Evolutionary conservation across 92 coral and sea anemone species (phyloP).

Genomic region (Micromussa lordhowensis): DNA sequence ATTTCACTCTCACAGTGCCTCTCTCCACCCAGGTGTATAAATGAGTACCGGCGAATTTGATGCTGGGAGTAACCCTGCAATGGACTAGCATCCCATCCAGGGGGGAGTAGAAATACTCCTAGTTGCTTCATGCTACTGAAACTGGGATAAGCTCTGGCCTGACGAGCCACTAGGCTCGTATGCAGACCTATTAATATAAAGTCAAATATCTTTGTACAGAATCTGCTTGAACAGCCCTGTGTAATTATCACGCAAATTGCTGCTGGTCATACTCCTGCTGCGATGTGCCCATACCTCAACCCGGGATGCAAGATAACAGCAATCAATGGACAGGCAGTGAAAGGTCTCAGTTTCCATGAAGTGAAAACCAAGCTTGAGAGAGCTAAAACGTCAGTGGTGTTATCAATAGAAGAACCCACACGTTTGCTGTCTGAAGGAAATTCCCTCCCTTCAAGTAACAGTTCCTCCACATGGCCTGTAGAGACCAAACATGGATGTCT

Average conservation of each 20-base stretch:
- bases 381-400: not conserved
- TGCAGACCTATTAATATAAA: too few species aligned
- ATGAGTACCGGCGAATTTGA: too few species aligned
- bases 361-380: not conserved
- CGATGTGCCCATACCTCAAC: not conserved
- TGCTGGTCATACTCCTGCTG: not conserved
- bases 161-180: too few species aligned
- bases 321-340: not conserved
- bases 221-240: constrained; percentile 2
- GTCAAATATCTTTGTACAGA: not conserved
- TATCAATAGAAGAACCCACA: not conserved
- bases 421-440: not conserved
- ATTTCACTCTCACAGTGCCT: too few species aligned
- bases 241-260: not conserved
- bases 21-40: too few species aligned
- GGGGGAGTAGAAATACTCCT: too few species aligned
- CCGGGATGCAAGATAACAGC: constrained; percentile 7
- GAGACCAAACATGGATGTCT: not conserved
- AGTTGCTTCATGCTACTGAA: too few species aligned
- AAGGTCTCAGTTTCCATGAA: not conserved
- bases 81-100: too few species aligned
- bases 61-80: too few species aligned
- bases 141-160: too few species aligned
- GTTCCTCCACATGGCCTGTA: constrained; percentile 4
- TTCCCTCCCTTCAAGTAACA: too few species aligned